Conservation (phyloP, 2,113 vertebrate genomes). For the Hydrolagus affinis region DNA sequence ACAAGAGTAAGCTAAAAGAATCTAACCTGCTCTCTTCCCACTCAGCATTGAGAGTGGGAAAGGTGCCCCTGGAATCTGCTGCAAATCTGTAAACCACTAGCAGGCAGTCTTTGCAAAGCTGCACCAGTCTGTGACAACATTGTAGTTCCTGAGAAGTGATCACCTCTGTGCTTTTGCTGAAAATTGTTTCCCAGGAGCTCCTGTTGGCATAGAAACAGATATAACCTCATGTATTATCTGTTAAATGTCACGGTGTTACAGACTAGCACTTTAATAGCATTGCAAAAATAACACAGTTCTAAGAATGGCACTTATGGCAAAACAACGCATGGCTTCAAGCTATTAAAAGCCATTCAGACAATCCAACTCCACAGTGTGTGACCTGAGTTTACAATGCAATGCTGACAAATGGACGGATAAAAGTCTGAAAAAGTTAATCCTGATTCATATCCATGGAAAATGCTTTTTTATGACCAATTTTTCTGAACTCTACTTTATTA, state of each 20-base stretch:
- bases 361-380: neutral
- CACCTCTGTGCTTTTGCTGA: slow-evolving; percentile 77
- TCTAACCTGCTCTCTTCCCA: slow-evolving; percentile 86
- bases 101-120: slow-evolving; percentile 89
- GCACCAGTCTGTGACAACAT: slow-evolving; percentile 85
- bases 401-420: neutral
- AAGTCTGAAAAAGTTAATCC: slow-evolving; percentile 4
- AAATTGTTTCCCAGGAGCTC: slow-evolving; percentile 83
- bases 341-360: too few species aligned
- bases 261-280: neutral
- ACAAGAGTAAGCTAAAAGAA: neutral
- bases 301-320: neutral
- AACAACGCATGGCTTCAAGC: neutral
- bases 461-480: neutral
- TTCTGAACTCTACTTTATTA: slow-evolving; percentile 12
- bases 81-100: slow-evolving; percentile 92
- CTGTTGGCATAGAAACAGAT: slow-evolving; percentile 57
- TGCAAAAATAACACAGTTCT: neutral
- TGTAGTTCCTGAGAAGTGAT: slow-evolving; percentile 77
- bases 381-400: neutral
- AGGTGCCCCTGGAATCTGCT: slow-evolving; percentile 70
- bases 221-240: slow-evolving; percentile 37
- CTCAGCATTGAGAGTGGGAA: slow-evolving; percentile 67
- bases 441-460: neutral
- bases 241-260: neutral